Evolutionary conservation across 2,888 invertebrate genomes (phyloP).

Genomic region (Odontomyia ornata): DNA sequence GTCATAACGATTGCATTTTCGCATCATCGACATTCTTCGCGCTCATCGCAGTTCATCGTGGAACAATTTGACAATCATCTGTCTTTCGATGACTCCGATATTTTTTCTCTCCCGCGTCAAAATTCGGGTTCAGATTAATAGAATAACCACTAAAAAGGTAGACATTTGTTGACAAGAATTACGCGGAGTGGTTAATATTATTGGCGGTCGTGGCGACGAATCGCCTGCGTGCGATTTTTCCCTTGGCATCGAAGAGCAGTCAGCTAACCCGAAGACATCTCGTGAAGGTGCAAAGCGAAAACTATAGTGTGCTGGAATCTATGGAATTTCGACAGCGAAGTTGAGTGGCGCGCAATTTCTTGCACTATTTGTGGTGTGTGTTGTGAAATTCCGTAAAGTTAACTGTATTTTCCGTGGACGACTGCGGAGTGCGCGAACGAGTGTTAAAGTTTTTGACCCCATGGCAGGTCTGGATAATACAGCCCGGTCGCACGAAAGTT

Average conservation of each 20-base stretch:
- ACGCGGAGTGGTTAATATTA: background rate
- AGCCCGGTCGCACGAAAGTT: slow-evolving; percentile 11
- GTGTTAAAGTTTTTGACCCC: slow-evolving; percentile 42
- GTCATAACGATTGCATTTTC: slow-evolving; percentile 16
- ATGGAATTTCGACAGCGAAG: slow-evolving; percentile 36
- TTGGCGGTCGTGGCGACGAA: background rate
- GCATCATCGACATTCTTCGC: slow-evolving; percentile 39
- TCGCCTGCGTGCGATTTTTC: slow-evolving; percentile 23
- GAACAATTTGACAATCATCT: slow-evolving; percentile 41
- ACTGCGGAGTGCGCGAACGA: slow-evolving; percentile 17
- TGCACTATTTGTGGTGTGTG: slow-evolving; percentile 7
- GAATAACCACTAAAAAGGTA: background rate
- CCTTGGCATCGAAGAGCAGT: slow-evolving; percentile 15
- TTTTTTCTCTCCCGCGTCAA: slow-evolving; percentile 9
- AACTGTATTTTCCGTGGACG: slow-evolving; percentile 41
- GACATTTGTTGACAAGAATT: background rate
- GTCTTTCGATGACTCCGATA: slow-evolving; percentile 37
- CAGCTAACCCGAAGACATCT: background rate
- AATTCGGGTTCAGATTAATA: slow-evolving; percentile 8
- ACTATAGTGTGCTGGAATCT: slow-evolving; percentile 17
- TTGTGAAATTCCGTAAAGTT: slow-evolving; percentile 34
- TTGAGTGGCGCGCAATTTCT: slow-evolving; percentile 42
- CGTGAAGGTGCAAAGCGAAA: background rate
- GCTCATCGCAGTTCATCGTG: slow-evolving; percentile 13
- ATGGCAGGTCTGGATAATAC: slow-evolving; percentile 1